Percentiles rank a stretch among this genome's conserved stretches.
Evolutionary conservation across 2,888 invertebrate species (phyloP).

Genomic region (Macrophya alboannulata): DNA sequence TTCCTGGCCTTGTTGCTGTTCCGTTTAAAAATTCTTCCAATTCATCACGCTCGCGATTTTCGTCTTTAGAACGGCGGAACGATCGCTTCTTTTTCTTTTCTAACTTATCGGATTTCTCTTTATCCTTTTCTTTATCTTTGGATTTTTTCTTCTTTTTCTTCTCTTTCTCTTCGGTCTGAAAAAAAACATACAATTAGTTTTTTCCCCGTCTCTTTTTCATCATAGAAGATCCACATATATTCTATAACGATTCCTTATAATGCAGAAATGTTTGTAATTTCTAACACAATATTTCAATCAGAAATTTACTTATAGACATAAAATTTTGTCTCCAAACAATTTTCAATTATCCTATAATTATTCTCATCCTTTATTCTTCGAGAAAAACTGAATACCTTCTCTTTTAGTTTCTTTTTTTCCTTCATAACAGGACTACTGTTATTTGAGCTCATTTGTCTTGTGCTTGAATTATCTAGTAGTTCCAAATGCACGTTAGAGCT

Average conservation of each 20-base stretch:
- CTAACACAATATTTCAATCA: neutral
- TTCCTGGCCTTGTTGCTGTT: conserved; percentile 80
- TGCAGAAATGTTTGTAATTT: neutral
- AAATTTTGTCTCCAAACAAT: neutral
- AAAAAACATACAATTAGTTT: conserved; percentile 47
- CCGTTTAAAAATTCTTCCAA: conserved; percentile 85
- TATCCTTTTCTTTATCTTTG: conserved; percentile 77
- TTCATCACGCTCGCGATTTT: conserved; percentile 81
- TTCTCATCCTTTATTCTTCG: neutral
- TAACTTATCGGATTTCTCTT: conserved; percentile 80
- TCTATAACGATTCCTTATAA: neutral
- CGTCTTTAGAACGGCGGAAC: conserved; percentile 78
- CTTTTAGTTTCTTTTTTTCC: conserved; percentile 77
- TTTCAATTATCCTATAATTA: conserved; percentile 53
- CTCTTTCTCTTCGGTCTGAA: conserved; percentile 81
- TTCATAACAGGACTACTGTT: conserved; percentile 77
- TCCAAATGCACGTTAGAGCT: conserved; percentile 83
- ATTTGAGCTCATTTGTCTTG: conserved; percentile 74
- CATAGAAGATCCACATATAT: conserved; percentile 35
- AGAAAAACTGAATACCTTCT: conserved; percentile 69
- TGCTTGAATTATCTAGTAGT: conserved; percentile 76
- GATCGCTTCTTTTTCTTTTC: conserved; percentile 80
- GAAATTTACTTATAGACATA: neutral
- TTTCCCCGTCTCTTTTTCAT: neutral
- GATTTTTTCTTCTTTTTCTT: conserved; percentile 81